Evolutionary conservation across 2,113 vertebrate genomes (phyloP), one percentile per base, ranked within the genome.

Genomic region (Tragelaphus scriptus): DNA sequence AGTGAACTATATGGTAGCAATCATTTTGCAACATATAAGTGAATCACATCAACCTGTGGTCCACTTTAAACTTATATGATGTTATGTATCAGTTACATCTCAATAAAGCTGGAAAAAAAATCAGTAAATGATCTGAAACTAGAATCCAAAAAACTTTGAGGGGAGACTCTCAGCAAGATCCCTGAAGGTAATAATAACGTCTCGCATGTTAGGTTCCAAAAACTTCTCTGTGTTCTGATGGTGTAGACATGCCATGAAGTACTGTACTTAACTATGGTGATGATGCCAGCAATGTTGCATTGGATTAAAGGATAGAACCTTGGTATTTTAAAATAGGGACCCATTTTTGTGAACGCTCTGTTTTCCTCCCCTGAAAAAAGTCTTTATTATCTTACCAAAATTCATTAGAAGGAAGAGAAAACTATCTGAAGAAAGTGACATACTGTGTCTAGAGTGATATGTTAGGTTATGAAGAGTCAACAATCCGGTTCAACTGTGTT

Each of bases 311-410:
- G 81, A 21, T 7, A 77, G 71, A 88, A 36, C 2, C 0, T 7
- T 2, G 6, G 32, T 7, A 3, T 61, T 95, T 95, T 53, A 53
- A 56, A 90, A 85, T 6, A 59, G 30, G 26, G 59, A 88, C 3
- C 2, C 23, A 32, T 6, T 11, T 36, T 21, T 26, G 44, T 25
- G 23, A 82, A 55, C 6, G 25, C 47, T 92, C 59, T 56, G 28
- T 32, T 93, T 90, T 86, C 26, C 21, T 88, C 17, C 40, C 32
- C 65, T 47, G 26, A 84, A 65, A 6, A 79, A 16, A 6, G 13
- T 28, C 84, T 91, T 82, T 81, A 56, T 49, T 59, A 85, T 81
- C 91, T 96, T 59, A 65, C n/a, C 32, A 93, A 93, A 95, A 58
- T 95, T 68, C 90, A 86, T 61, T 68, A 90, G 80, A 49, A 36